Evolutionary conservation across 2,888 invertebrate species (phyloP).

Genomic region (Tipula lateralis): DNA sequence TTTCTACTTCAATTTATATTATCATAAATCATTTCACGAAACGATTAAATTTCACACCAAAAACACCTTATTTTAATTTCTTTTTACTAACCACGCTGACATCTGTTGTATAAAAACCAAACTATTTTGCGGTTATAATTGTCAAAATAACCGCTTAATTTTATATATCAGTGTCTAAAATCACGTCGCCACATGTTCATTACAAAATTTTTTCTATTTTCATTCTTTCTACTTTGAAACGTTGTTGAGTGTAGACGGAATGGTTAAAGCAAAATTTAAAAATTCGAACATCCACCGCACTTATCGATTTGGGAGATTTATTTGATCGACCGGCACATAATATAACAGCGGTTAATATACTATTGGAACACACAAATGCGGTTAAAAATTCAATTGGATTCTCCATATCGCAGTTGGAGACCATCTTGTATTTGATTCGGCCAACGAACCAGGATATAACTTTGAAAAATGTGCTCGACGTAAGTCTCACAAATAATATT

Average conservation of each 20-base stretch:
- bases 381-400: conserved; percentile 69
- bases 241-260: conserved; percentile 57
- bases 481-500: conserved; percentile 40
- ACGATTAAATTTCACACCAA: background rate
- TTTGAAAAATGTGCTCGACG: conserved; percentile 45
- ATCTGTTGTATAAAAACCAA: background rate
- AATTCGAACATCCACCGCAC: conserved; percentile 55
- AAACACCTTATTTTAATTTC: background rate
- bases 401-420: conserved; percentile 55
- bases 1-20: background rate
- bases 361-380: conserved; percentile 63
- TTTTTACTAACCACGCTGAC: background rate
- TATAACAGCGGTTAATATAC: conserved; percentile 66
- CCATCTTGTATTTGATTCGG: conserved; percentile 49
- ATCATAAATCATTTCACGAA: background rate
- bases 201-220: background rate
- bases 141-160: background rate
- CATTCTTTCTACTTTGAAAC: conserved; percentile 28
- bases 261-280: conserved; percentile 71
- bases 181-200: background rate
- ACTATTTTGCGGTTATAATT: background rate
- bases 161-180: background rate
- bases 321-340: conserved; percentile 74
- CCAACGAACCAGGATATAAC: conserved; percentile 42
- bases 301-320: conserved; percentile 66